These are phyloP conservation scores for Malaclemys terrapin DNA, from an alignment of 2,113 vertebrate species.

Conservation along the genomic window DNA sequence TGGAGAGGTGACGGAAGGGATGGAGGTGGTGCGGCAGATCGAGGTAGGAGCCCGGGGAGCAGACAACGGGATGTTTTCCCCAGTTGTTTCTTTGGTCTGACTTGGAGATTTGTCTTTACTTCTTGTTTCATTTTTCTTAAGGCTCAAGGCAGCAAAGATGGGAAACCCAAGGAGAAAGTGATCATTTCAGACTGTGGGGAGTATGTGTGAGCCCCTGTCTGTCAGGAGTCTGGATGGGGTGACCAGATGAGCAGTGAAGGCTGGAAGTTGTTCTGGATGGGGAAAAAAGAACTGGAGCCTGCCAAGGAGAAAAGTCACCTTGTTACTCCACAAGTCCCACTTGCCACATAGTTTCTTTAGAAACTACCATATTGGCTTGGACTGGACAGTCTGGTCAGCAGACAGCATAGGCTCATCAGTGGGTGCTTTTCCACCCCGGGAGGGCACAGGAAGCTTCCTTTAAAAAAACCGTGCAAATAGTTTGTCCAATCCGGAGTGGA, in stretches of 20 bases:
- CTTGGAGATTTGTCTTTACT: rapidly evolving
- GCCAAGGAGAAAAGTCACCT: background rate
- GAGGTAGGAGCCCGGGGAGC: conserved; percentile 78
- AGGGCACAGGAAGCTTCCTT: rapidly evolving
- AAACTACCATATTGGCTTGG: background rate
- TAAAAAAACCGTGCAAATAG: rapidly evolving
- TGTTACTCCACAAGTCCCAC: rapidly evolving
- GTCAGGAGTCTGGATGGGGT: rapidly evolving
- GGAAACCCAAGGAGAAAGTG: conserved; percentile 95
- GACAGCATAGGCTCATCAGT: rapidly evolving
- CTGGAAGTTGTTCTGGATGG: background rate
- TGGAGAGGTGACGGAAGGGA: conserved; percentile 94
- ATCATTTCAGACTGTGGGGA: conserved; percentile 96
- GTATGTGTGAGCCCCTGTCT: conserved; percentile 74
- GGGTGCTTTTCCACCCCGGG: background rate
- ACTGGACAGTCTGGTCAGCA: background rate
- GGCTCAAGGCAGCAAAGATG: conserved; percentile 94
- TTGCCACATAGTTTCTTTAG: rapidly evolving
- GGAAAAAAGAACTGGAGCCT: rapidly evolving
- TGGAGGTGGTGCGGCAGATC: conserved; percentile 90
- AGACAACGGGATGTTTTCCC: rapidly evolving
- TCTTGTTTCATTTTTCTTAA: conserved; percentile 57
- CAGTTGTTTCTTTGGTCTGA: rapidly evolving
- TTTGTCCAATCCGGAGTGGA: too few relatives aligned
- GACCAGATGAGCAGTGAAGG: background rate